phyloP scores from a whole-genome alignment of 2,113 vertebrate genomes.

The Alligator sinensis region DNA sequence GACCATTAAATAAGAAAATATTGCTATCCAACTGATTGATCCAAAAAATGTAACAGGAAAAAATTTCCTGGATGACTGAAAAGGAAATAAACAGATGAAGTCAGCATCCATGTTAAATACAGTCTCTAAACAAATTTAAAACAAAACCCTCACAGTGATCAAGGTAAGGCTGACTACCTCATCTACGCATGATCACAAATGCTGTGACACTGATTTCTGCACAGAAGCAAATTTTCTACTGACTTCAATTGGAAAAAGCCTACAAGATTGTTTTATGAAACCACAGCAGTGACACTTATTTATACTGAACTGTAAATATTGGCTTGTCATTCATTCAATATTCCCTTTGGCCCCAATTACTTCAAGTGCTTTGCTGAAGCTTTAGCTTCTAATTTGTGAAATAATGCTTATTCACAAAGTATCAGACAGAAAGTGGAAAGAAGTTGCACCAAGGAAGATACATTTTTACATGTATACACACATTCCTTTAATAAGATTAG shows the following conservation, averaged over 20 bases:
- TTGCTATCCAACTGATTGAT: constrained; percentile 92
- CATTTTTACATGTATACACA: background rate
- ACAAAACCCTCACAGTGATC: background rate
- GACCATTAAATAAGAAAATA: constrained; percentile 98
- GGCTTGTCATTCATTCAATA: background rate
- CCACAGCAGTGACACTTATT: background rate
- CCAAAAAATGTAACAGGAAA: constrained; percentile 94
- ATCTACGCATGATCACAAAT: background rate
- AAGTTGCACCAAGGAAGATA: background rate
- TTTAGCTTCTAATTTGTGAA: background rate
- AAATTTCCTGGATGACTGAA: constrained; percentile 87
- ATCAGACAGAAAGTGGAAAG: background rate
- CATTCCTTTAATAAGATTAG: background rate
- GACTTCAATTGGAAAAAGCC: background rate
- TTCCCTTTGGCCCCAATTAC: background rate
- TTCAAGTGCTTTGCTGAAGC: background rate
- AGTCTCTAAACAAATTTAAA: background rate
- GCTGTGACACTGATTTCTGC: background rate
- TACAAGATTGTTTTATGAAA: background rate
- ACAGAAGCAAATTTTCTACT: background rate
- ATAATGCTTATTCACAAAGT: background rate
- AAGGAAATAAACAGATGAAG: constrained; percentile 58
- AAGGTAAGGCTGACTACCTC: background rate
- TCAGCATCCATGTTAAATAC: background rate
- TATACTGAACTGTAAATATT: background rate